Conservation (phyloP, 2,113 vertebrate genomes). For the Takifugu bimaculatus region DNA sequence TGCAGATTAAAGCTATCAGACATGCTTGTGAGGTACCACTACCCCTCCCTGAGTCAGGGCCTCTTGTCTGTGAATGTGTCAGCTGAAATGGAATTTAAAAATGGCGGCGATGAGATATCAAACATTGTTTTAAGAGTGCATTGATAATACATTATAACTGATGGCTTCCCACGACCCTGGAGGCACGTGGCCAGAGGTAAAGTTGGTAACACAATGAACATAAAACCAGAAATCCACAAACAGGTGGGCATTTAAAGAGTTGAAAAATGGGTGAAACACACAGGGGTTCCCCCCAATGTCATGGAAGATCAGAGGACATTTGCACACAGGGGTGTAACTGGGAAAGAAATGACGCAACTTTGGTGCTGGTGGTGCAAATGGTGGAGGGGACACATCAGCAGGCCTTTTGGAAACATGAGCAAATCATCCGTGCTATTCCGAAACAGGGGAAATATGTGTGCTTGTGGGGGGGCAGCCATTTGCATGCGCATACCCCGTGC, state of each 20-base stretch:
- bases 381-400: not conserved
- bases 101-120: slow-evolving; percentile 6
- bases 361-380: not conserved
- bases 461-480: not conserved
- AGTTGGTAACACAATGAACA: not conserved
- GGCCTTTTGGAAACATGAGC: not conserved
- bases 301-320: not conserved
- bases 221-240: no score
- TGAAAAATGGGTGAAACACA: not conserved
- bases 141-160: not conserved
- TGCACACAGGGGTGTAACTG: not conserved
- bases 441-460: not conserved
- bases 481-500: not conserved
- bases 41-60: not conserved
- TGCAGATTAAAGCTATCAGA: not conserved
- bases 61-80: not conserved
- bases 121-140: slow-evolving; percentile 11
- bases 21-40: not conserved
- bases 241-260: no score
- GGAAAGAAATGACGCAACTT: not conserved
- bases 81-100: slow-evolving; percentile 1
- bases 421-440: not conserved
- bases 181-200: no score
- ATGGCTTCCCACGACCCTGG: not conserved
- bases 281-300: not conserved